These are phyloP conservation scores for Litoditis marina DNA, from an alignment of 2,888 invertebrate species.

Conservation along the genomic window DNA sequence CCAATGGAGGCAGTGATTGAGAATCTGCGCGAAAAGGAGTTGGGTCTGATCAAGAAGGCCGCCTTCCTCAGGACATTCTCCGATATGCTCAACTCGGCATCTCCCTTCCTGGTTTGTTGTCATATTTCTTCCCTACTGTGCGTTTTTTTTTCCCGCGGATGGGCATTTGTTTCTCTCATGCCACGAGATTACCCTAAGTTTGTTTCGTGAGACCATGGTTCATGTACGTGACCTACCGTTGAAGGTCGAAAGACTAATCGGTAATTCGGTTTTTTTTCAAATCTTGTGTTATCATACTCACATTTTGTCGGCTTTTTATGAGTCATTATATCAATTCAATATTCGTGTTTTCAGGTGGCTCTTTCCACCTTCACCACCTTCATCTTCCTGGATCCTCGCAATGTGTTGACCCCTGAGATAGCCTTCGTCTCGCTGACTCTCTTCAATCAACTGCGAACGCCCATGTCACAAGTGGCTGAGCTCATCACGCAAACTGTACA, in stretches of 20 bases:
- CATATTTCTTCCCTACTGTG: too few relatives aligned
- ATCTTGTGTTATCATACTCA: too few relatives aligned
- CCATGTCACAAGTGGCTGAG: constrained; percentile 80
- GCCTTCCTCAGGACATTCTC: constrained; percentile 57
- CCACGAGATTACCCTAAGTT: too few relatives aligned
- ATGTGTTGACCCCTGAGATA: constrained; percentile 67
- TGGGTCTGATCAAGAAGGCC: constrained; percentile 51
- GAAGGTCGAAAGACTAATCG: too few relatives aligned
- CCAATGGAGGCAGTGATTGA: constrained; percentile 58
- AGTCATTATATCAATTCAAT: too few relatives aligned
- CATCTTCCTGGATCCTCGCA: constrained; percentile 48
- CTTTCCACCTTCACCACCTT: constrained; percentile 59
- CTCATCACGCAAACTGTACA: constrained; percentile 60
- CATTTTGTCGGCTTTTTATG: too few relatives aligned
- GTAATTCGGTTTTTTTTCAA: too few relatives aligned
- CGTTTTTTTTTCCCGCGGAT: too few relatives aligned
- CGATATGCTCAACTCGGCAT: constrained; percentile 59
- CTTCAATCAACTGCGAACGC: constrained; percentile 94
- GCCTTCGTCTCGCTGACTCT: constrained; percentile 95
- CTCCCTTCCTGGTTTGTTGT: constrained; percentile 55
- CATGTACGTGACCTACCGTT: too few relatives aligned
- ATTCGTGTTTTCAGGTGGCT: constrained; percentile 42
- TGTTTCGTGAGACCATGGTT: too few relatives aligned
- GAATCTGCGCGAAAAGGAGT: constrained; percentile 52
- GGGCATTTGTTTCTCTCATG: too few relatives aligned